These are phyloP conservation scores for Dinocampus coccinellae DNA, from an alignment of 2,888 invertebrate genomes.

Conservation along the genomic window DNA sequence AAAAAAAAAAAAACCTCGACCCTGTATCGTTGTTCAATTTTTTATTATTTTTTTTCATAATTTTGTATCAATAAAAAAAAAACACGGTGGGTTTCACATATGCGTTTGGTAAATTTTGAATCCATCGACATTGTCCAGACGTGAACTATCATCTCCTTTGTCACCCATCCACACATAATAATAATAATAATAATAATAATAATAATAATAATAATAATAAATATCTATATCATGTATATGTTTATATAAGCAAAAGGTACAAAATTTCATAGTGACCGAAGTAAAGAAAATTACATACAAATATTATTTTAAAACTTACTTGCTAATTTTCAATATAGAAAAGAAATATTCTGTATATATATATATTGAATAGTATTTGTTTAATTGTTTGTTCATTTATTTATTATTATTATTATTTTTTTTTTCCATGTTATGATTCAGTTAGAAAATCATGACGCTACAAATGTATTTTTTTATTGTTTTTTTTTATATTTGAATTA, in stretches of 20 bases:
- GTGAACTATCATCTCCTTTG: constrained; percentile 41
- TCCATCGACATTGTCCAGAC: constrained; percentile 39
- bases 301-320: constrained; percentile 7
- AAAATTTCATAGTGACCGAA: constrained; percentile 58
- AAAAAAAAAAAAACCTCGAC: too few relatives aligned
- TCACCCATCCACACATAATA: constrained; percentile 39
- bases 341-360: constrained; percentile 34
- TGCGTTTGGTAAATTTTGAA: constrained; percentile 22
- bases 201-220: too few relatives aligned
- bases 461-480: constrained; percentile 20
- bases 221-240: constrained; percentile 42
- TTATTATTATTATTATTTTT: too few relatives aligned
- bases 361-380: constrained; percentile 23
- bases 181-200: too few relatives aligned
- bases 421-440: constrained; percentile 26
- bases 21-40: too few relatives aligned
- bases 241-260: constrained; percentile 57
- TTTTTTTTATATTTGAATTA: constrained; percentile 7
- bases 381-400: constrained; percentile 19
- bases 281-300: constrained; percentile 46
- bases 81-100: neutral
- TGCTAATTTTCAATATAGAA: constrained; percentile 36
- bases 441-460: constrained; percentile 33
- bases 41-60: neutral
- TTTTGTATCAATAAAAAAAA: neutral